Base-by-base conservation (phyloP, 2,888 invertebrate genomes). In the Allygus modestus region DNA sequence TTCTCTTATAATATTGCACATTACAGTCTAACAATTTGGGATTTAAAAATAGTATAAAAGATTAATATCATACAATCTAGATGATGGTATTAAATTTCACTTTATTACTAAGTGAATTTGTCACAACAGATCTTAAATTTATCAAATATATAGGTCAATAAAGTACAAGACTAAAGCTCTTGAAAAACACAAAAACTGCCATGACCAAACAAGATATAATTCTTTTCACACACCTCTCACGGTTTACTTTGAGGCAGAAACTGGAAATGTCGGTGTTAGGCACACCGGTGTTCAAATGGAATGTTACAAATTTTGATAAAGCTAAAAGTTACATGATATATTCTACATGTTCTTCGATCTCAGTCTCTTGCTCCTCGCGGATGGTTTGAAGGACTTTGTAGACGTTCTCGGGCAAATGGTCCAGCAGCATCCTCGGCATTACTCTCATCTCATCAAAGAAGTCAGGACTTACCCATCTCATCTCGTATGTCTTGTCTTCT, bases 321-420 rank as follows among this genome's bases (percentile, higher is more conserved):
- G 65, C 65, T 65, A 65, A 9, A 7, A 65, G 65, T 65, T 77
- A 79, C 58, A 79, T 79, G 12, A 79, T 79, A 17, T 33, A 79
- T 58, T 79, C 15, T 31, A 58, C 79, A 23, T 79, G 17, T 85
- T 88, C 88, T 81, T 87, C 86, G 46, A 89, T 89, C 84, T 89
- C 88, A 54, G 88, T 88, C 85, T 87, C 88, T 86, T 91, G 91
- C 86, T 91, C 91, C 41, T 89, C 88, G 20, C 95, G 89, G 75
- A 95, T 92, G 0, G 93, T 94, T 81, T 93, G 92, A 81, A 97
- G 91, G 28, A 96, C 95, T 87, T 93, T 92, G 87, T 94, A 93
- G 23, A 97, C 94, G 89, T 94, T 95, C 89, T 96, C 95, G 0
- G 97, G 97, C 75, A 97, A 91, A 90, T 98, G 97, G 90, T 98